phyloP scores from a whole-genome alignment of 2,888 invertebrate genomes.

The Heterodera filipjevi region DNA sequence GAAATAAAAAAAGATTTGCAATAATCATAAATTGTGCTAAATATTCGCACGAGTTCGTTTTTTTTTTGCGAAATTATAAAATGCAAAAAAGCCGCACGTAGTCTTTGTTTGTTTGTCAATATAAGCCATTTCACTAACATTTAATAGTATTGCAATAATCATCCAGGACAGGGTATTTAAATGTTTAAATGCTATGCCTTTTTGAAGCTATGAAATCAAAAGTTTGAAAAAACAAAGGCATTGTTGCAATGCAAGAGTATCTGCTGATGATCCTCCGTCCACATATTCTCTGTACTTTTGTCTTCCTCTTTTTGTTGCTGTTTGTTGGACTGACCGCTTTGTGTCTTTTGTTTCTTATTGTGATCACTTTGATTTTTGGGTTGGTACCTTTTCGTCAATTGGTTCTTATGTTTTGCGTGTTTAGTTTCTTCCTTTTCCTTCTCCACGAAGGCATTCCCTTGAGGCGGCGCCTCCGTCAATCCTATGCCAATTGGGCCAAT shows the following conservation, averaged over 20 bases:
- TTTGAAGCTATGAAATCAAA: neutral
- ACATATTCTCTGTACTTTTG: neutral
- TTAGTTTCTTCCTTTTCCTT: constrained; percentile 17
- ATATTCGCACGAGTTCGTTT: too few relatives aligned
- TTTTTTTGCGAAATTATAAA: too few relatives aligned
- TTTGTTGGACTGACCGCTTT: constrained; percentile 12
- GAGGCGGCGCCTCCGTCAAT: neutral
- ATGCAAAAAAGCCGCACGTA: too few relatives aligned
- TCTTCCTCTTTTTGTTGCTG: neutral
- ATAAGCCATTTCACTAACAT: too few relatives aligned
- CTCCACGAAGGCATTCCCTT: constrained; percentile 1
- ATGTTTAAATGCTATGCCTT: too few relatives aligned
- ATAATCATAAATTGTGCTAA: too few relatives aligned
- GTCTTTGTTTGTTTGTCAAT: too few relatives aligned
- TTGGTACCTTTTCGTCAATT: neutral
- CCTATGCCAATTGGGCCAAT: neutral
- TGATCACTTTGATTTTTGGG: constrained; percentile 13
- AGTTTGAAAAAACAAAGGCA: neutral
- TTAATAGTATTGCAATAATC: too few relatives aligned
- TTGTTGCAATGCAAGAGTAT: too few relatives aligned
- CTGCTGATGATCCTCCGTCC: neutral
- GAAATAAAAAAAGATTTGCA: neutral
- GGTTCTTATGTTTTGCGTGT: neutral
- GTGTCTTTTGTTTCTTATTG: neutral
- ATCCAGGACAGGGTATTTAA: too few relatives aligned